A percentile compares a stretch with the other conserved stretches of the same genome.
Evolutionary conservation across 1,140 invertebrate genomes (phyloP).

Genomic region (Doryteuthis pealeii): DNA sequence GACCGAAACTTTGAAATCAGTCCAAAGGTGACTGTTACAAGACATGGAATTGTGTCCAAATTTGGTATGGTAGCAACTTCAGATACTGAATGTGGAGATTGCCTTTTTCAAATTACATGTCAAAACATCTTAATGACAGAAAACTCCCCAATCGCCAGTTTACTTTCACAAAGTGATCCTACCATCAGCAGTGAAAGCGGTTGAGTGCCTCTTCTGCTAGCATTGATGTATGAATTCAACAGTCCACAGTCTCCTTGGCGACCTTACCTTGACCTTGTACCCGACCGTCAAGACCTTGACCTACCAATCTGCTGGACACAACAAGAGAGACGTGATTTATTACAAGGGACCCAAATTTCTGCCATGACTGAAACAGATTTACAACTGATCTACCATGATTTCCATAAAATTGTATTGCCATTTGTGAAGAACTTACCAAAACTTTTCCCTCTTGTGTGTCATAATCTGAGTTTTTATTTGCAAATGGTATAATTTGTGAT

Average conservation of each 20-base stretch:
- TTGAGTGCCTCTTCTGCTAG: constrained; percentile 55
- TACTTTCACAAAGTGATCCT: too few relatives aligned
- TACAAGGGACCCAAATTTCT: constrained; percentile 49
- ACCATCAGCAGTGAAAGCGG: constrained; percentile 35
- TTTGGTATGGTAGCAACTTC: too few relatives aligned
- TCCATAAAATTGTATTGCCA: constrained; percentile 49
- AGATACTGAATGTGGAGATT: too few relatives aligned
- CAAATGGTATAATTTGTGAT: constrained; percentile 61
- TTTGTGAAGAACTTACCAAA: constrained; percentile 50
- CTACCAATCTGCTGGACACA: constrained; percentile 60
- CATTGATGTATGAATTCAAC: constrained; percentile 56
- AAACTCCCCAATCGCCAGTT: too few relatives aligned
- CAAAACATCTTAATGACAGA: too few relatives aligned
- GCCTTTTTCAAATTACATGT: too few relatives aligned
- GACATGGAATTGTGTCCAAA: too few relatives aligned
- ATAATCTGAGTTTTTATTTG: constrained; percentile 53
- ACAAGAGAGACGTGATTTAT: constrained; percentile 33
- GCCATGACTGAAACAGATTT: constrained; percentile 48
- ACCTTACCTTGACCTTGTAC: constrained; percentile 57
- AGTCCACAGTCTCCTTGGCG: constrained; percentile 56
- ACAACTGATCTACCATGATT: constrained; percentile 49
- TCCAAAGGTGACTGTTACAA: too few relatives aligned
- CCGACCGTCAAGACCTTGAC: constrained; percentile 55
- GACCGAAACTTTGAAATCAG: too few relatives aligned
- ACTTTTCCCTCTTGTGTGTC: constrained; percentile 35